Evolutionary conservation across 2,113 vertebrate genomes (phyloP).

Genomic region (Pedionomus torquatus): DNA sequence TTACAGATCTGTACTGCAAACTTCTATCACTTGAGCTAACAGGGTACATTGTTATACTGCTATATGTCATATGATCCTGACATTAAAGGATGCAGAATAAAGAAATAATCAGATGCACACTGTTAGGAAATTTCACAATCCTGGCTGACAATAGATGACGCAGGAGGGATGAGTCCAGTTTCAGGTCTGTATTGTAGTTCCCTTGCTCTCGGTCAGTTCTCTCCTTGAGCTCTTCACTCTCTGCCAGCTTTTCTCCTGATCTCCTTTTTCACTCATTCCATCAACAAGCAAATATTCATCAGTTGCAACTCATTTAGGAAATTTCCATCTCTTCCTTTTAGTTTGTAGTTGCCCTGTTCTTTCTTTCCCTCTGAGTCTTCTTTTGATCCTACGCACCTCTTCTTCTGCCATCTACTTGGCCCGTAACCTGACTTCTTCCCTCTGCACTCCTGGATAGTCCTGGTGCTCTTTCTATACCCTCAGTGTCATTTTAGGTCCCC

Average conservation of each 20-base stretch:
- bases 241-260: not conserved
- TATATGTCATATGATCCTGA: not conserved
- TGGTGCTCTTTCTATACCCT: not conserved
- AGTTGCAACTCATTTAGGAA: not conserved
- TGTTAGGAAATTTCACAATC: not conserved
- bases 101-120: not conserved
- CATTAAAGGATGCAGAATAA: slow-evolving; percentile 9
- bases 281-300: not conserved
- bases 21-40: not conserved
- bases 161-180: not conserved
- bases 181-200: not conserved
- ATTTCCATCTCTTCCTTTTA: not conserved
- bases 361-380: not conserved
- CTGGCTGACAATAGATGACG: not conserved
- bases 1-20: not conserved
- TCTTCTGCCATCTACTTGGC: not conserved
- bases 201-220: not conserved
- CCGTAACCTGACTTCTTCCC: not conserved
- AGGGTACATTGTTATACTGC: not conserved
- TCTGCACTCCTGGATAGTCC: not conserved
- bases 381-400: not conserved
- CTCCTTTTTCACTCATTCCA: not conserved
- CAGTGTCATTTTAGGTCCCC: not conserved
- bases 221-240: not conserved
- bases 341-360: not conserved